Evolutionary conservation across 2,888 invertebrate genomes (phyloP).

Genomic region (Fragum fragum): DNA sequence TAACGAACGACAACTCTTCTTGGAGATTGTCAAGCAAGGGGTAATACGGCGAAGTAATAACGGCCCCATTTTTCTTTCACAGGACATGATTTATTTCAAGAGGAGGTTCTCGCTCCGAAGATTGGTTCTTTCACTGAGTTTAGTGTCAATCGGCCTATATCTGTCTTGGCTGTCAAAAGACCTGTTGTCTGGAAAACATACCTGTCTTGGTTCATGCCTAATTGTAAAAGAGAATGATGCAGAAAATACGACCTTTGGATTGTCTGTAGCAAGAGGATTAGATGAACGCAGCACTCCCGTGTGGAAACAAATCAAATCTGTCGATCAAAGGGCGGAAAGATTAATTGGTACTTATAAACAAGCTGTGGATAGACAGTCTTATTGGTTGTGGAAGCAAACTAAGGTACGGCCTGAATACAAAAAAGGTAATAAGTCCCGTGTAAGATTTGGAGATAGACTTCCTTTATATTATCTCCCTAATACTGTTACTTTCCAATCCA

Average conservation of each 20-base stretch:
- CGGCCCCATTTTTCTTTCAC: too few species aligned
- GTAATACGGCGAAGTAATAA: too few species aligned
- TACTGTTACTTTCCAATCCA: background rate
- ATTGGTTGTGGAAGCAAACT: background rate
- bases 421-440: background rate
- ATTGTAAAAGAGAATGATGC: background rate
- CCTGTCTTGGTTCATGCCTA: background rate
- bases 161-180: too few species aligned
- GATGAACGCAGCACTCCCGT: too few species aligned
- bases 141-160: too few species aligned
- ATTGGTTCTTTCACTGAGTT: too few species aligned
- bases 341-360: background rate
- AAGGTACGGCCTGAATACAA: background rate
- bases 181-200: too few species aligned
- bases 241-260: background rate
- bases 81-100: too few species aligned
- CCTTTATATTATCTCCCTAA: background rate
- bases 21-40: too few species aligned
- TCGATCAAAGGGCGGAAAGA: background rate
- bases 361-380: background rate
- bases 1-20: too few species aligned
- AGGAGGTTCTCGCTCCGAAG: too few species aligned
- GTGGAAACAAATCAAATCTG: background rate
- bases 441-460: background rate
- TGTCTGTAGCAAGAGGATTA: background rate